These are phyloP conservation scores for Pteria penguin DNA, from an alignment of 2,888 invertebrate species.

Conservation along the genomic window DNA sequence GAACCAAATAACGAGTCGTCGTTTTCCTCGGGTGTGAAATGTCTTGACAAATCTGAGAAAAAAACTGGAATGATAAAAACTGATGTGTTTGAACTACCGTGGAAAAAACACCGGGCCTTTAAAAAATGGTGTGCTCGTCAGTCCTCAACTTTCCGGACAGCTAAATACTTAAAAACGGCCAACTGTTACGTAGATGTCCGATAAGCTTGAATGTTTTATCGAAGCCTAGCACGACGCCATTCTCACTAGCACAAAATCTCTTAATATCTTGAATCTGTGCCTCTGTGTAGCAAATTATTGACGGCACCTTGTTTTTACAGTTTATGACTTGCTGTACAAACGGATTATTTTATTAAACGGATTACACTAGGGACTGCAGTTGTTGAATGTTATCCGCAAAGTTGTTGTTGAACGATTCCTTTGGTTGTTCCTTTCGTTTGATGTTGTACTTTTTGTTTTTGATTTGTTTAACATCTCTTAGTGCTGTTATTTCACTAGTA, in stretches of 20 bases:
- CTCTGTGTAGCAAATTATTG: background rate
- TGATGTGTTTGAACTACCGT: background rate
- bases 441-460: background rate
- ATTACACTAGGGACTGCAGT: background rate
- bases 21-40: constrained; percentile 7
- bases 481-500: background rate
- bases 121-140: constrained; percentile 3
- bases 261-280: background rate
- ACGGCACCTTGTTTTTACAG: background rate
- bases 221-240: background rate
- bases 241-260: background rate
- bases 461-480: background rate
- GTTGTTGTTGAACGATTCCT: too few relatives aligned
- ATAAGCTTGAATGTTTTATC: constrained; percentile 17
- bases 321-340: background rate
- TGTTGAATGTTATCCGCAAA: background rate
- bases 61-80: background rate
- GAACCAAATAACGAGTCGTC: background rate
- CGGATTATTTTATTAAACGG: background rate
- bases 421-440: too few relatives aligned
- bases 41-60: constrained; percentile 8
- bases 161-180: constrained; percentile 7
- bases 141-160: background rate
- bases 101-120: constrained; percentile 4
- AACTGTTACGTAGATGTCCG: constrained; percentile 12